Evolutionary conservation across 2,888 invertebrate genomes (phyloP).

Genomic region (Cosmia trapezina): DNA sequence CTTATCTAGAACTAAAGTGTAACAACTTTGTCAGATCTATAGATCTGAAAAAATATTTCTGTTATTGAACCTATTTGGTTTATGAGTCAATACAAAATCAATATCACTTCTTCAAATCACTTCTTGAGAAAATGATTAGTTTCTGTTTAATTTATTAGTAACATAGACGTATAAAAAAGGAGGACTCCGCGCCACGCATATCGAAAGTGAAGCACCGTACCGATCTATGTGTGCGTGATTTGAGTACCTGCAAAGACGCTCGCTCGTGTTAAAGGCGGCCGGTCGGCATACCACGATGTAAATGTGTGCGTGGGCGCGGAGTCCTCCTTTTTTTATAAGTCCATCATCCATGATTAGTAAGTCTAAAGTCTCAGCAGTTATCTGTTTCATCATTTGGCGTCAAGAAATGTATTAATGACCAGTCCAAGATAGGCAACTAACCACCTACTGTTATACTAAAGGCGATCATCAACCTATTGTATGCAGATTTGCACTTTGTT

Average conservation of each 20-base stretch:
- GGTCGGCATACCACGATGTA: too few relatives aligned
- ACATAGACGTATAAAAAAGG: too few relatives aligned
- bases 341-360: too few relatives aligned
- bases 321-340: too few relatives aligned
- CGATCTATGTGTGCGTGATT: too few relatives aligned
- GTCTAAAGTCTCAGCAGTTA: neutral
- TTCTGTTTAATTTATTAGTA: neutral
- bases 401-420: neutral
- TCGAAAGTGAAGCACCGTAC: too few relatives aligned
- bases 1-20: slow-evolving; percentile 19
- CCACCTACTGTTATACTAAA: slow-evolving; percentile 1
- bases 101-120: neutral
- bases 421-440: slow-evolving; percentile 2
- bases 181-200: too few relatives aligned
- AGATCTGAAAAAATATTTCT: neutral
- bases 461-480: neutral
- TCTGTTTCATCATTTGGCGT: neutral
- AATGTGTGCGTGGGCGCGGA: too few relatives aligned
- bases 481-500: slow-evolving; percentile 9
- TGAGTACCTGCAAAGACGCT: too few relatives aligned
- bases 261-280: too few relatives aligned
- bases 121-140: neutral
- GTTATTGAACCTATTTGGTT: neutral
- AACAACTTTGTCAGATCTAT: neutral
- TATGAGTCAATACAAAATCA: neutral